Base-by-base conservation (phyloP, 2,888 invertebrate species). In the Cepaea hortensis region DNA sequence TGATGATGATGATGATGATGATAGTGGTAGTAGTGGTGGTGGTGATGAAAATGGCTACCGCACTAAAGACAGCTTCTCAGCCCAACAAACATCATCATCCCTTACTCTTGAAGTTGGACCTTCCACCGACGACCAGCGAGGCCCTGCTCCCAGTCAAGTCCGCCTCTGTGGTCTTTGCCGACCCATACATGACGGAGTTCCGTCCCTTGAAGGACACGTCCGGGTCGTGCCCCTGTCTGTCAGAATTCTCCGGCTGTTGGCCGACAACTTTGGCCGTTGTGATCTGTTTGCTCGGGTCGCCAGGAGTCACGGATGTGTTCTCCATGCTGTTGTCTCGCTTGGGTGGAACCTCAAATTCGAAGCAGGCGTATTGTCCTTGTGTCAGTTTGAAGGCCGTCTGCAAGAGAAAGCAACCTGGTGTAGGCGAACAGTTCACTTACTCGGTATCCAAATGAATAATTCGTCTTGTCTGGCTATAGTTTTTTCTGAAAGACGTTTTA, bases 291-390 rank as follows among this genome's bases (percentile, higher is more conserved):
- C 35, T 3, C 5, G 13, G 15, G 13, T 35, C 6, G 46, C 9
- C 73, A n/a, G 73, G 9, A 15, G 35, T 11, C 1, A 13, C 11
- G n/a, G 13, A 11, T 20, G 9, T n/a, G 35, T 50, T 11, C 48
- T 6, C 35, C 76, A 0, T 15, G 1, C 4, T 77, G 55, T 62
- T 23, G 6, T 81, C 81, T 6, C 15, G 20, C 9, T 9, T 76
- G 15, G 81, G 48, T 11, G 68, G 35, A 20, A 81, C 81, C 68
- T 81, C 81, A 55, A 81, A 81, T 20, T 81, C 81, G 46, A 81
- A 81, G 55, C 68, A 81, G 15, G 81, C 18, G 9, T 46, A 9
- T 3, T 65, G 68, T 9, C 81, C 81, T 65, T 81, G 68, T 3
- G 65, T 50, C 48, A 77, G 48, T 18, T 18, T 15, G 20, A 81